Percentiles rank a stretch among this genome's conserved stretches.
Conservation (phyloP, 2,888 invertebrate genomes). For the Dermolepida albohirtum region DNA sequence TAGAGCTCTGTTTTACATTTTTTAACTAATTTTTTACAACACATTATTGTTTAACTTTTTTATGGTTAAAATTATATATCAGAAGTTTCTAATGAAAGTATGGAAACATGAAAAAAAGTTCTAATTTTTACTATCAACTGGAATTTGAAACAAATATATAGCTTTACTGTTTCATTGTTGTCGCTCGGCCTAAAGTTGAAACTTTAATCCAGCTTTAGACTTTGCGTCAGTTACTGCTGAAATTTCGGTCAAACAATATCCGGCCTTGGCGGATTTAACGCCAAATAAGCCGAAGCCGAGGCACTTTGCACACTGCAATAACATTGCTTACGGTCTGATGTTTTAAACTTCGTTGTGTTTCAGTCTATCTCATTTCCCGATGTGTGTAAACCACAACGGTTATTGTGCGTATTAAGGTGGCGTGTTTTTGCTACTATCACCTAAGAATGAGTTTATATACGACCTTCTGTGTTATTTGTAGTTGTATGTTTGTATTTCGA, state of each 20-base stretch:
- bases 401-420: conserved; percentile 14
- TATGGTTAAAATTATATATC: too few species aligned
- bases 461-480: neutral
- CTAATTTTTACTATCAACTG: conserved; percentile 5
- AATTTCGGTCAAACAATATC: conserved; percentile 30
- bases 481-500: conserved; percentile 1
- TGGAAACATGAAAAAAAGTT: neutral
- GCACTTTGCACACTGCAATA: conserved; percentile 19
- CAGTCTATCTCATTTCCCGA: neutral
- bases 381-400: neutral
- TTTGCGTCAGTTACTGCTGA: conserved; percentile 21
- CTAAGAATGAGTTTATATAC: conserved; percentile 35
- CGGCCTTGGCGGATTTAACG: conserved; percentile 15
- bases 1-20: too few species aligned
- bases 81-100: neutral
- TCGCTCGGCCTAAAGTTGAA: neutral
- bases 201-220: conserved; percentile 25
- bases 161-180: neutral
- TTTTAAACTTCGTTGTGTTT: conserved; percentile 1
- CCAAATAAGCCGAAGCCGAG: conserved; percentile 9
- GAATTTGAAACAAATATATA: neutral
- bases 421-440: conserved; percentile 33
- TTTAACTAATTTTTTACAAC: too few species aligned
- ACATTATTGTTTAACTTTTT: too few species aligned
- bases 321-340: conserved; percentile 6